Conservation (phyloP, 2,113 vertebrate genomes). For the Bubo blakistoni region DNA sequence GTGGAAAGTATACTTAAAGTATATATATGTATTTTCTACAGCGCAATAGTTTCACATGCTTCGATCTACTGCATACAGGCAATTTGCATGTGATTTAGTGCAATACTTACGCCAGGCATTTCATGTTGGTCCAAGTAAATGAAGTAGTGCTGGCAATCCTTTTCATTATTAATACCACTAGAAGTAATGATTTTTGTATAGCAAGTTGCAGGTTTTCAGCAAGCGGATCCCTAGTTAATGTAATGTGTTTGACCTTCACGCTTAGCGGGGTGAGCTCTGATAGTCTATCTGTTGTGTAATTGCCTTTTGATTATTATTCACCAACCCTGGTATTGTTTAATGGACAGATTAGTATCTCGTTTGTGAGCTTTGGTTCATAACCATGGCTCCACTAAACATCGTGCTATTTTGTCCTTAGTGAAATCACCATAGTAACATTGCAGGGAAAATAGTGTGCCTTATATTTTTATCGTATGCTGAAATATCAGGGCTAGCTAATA, state of each 20-base stretch:
- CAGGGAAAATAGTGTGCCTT: neutral
- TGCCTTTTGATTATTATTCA: conserved; percentile 19
- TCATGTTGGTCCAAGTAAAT: neutral
- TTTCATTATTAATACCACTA: neutral
- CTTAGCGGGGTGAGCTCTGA: neutral
- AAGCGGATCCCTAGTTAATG: neutral
- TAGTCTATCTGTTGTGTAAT: neutral
- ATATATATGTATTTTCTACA: neutral
- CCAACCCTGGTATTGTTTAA: neutral
- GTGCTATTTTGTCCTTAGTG: neutral
- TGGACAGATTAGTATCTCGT: neutral
- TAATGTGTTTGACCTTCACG: neutral
- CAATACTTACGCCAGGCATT: neutral
- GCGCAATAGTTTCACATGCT: neutral
- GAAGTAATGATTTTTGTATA: neutral
- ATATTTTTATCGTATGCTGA: neutral
- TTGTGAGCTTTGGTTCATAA: neutral
- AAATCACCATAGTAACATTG: conserved; percentile 18
- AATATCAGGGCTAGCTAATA: neutral
- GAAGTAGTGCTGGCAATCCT: neutral
- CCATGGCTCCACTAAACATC: neutral
- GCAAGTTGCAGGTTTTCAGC: neutral
- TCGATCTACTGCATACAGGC: neutral
- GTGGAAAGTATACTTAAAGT: neutral
- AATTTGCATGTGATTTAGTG: conserved; percentile 6